Conservation (phyloP, 2,888 invertebrate genomes). For the Diplazon laetatorius region DNA sequence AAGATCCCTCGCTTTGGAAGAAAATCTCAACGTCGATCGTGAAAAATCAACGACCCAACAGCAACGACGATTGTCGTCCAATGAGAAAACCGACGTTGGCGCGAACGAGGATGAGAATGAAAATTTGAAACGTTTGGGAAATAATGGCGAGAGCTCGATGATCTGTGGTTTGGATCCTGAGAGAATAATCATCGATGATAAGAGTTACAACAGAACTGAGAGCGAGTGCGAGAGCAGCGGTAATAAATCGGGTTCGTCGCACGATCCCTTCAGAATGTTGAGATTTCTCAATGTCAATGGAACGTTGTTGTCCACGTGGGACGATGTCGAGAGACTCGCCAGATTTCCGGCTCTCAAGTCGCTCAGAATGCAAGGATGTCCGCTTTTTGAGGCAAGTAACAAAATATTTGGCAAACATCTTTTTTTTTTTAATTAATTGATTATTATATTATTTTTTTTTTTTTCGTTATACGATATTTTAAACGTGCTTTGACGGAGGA, state of each 20-base stretch:
- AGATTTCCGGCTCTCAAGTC: constrained; percentile 92
- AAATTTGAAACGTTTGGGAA: constrained; percentile 46
- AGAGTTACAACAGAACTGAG: constrained; percentile 83
- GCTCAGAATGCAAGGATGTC: constrained; percentile 91
- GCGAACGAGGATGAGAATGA: constrained; percentile 66
- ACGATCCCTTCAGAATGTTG: constrained; percentile 85
- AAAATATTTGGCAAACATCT: no score
- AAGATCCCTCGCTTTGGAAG: constrained; percentile 82
- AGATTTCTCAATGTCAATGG: constrained; percentile 93
- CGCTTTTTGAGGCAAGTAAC: constrained; percentile 84
- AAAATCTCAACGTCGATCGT: constrained; percentile 63
- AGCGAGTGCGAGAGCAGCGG: constrained; percentile 85
- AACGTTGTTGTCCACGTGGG: constrained; percentile 92
- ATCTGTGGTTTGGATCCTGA: constrained; percentile 41
- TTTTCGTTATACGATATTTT: no score
- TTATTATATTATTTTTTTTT: no score
- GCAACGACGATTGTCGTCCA: constrained; percentile 49
- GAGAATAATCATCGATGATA: constrained; percentile 73
- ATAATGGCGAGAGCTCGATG: constrained; percentile 32
- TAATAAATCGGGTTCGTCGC: constrained; percentile 77
- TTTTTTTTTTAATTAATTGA: no score
- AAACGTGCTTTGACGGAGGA: no score
- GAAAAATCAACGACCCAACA: constrained; percentile 21
- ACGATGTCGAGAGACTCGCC: constrained; percentile 93
- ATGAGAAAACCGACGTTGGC: constrained; percentile 3